Conservation (phyloP, 2,888 invertebrate species). For the Parapristionchus giblindavisi region DNA sequence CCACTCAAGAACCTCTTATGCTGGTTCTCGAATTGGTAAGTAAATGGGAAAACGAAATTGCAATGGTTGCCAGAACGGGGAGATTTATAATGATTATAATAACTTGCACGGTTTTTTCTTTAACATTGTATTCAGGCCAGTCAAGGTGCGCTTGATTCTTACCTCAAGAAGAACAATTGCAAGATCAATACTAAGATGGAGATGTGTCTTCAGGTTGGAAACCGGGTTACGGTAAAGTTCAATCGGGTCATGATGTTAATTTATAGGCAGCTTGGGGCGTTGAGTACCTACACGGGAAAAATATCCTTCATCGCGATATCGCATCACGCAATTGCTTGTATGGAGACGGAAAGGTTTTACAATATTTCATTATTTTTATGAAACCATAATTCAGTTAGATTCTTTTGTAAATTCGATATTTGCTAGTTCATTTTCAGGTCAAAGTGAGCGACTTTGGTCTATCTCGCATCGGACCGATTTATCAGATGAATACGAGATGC, state of each 20-base stretch:
- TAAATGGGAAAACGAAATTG: no score
- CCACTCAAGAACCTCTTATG: slow-evolving; percentile 34
- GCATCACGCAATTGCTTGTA: slow-evolving; percentile 53
- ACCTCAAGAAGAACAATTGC: slow-evolving; percentile 31
- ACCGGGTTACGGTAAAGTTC: background rate
- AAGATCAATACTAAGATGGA: slow-evolving; percentile 28
- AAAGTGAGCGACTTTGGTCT: slow-evolving; percentile 54
- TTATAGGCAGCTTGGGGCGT: slow-evolving; percentile 50
- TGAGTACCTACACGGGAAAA: slow-evolving; percentile 49
- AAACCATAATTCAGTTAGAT: no score
- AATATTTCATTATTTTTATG: no score
- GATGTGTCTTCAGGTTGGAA: slow-evolving; percentile 28
- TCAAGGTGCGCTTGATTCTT: slow-evolving; percentile 29
- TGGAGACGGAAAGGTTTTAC: slow-evolving; percentile 39
- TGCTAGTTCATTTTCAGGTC: no score
- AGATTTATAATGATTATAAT: background rate
- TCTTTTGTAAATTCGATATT: no score
- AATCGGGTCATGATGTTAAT: background rate
- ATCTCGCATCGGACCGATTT: slow-evolving; percentile 38
- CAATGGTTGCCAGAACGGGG: background rate
- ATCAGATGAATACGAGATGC: slow-evolving; percentile 36
- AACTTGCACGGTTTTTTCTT: background rate
- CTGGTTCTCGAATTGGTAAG: slow-evolving; percentile 30
- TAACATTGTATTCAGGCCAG: background rate
- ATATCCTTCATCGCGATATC: slow-evolving; percentile 50